phyloP scores from a whole-genome alignment of 2,797 vertebrate genomes.

The Myotis vivesi region DNA sequence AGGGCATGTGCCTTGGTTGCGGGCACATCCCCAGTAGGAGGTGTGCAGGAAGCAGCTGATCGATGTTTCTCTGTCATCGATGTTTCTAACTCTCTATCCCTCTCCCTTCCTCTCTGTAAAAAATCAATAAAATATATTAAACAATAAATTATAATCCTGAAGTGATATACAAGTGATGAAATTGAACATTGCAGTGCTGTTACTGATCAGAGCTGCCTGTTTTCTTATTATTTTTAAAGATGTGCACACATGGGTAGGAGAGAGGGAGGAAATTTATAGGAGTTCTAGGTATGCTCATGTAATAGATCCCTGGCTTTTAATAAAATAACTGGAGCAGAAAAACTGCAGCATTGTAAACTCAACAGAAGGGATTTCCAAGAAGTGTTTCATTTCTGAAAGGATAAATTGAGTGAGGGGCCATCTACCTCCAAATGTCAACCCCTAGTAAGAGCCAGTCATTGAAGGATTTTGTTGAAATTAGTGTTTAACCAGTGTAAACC shows the following conservation, averaged over 20 bases:
- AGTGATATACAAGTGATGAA: conserved; percentile 80
- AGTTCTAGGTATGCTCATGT: conserved; percentile 75
- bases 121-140: too few relatives aligned
- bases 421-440: conserved; percentile 26
- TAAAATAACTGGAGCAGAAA: conserved; percentile 82
- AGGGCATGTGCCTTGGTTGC: too few relatives aligned
- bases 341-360: conserved; percentile 69
- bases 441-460: conserved; percentile 1
- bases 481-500: conserved; percentile 37
- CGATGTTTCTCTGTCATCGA: too few relatives aligned
- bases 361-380: conserved; percentile 63
- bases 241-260: neutral
- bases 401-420: conserved; percentile 42
- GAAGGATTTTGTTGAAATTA: conserved; percentile 47
- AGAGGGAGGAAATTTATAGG: conserved; percentile 71
- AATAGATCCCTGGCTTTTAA: conserved; percentile 81
- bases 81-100: too few relatives aligned
- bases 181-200: conserved; percentile 70
- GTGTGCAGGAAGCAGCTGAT: too few relatives aligned
- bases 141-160: conserved; percentile 80
- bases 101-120: too few relatives aligned
- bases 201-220: conserved; percentile 42
- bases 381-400: conserved; percentile 39
- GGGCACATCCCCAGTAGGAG: too few relatives aligned
- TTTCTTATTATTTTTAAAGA: conserved; percentile 63